phyloP scores from a whole-genome alignment of 2,888 invertebrate genomes.

The Drosophila niveifrons region DNA sequence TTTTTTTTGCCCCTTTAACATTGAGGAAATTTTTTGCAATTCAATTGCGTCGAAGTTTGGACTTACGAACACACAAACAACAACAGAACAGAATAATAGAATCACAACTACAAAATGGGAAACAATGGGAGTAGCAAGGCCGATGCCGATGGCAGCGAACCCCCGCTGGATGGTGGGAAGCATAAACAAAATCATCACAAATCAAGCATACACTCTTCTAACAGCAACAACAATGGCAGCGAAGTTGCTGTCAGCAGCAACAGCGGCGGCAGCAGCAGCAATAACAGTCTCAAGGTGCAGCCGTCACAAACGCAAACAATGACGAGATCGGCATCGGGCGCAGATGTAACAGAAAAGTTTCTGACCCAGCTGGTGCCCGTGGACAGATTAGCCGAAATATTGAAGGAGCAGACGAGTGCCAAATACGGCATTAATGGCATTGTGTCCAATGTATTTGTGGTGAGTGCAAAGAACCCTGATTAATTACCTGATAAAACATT shows the following conservation, averaged over 20 bases:
- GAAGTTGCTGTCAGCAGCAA: constrained; percentile 39
- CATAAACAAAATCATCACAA: constrained; percentile 56
- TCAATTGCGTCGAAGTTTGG: constrained; percentile 75
- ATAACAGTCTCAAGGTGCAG: constrained; percentile 71
- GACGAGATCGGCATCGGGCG: constrained; percentile 89
- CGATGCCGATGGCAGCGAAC: constrained; percentile 73
- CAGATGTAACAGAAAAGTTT: constrained; percentile 88
- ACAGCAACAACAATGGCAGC: constrained; percentile 59
- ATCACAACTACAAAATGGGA: constrained; percentile 65
- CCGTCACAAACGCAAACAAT: constrained; percentile 79
- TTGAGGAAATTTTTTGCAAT: constrained; percentile 62
- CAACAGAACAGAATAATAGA: constrained; percentile 16
- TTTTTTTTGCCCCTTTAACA: constrained; percentile 70
- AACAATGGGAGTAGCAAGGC: constrained; percentile 75
- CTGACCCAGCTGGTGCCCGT: constrained; percentile 89
- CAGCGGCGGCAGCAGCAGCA: constrained; percentile 50
- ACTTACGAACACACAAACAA: constrained; percentile 42
- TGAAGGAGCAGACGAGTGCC: constrained; percentile 89
- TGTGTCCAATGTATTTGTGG: constrained; percentile 86
- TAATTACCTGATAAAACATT: constrained; percentile 57
- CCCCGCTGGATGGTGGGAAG: constrained; percentile 70
- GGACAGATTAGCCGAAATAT: constrained; percentile 91
- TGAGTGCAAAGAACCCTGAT: constrained; percentile 54
- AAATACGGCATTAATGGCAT: constrained; percentile 91
- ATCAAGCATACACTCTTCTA: constrained; percentile 32